A percentile compares a stretch with the other conserved stretches of the same genome.
Evolutionary conservation across 2,888 invertebrate genomes (phyloP).

Genomic region (Andrena camellia): DNA sequence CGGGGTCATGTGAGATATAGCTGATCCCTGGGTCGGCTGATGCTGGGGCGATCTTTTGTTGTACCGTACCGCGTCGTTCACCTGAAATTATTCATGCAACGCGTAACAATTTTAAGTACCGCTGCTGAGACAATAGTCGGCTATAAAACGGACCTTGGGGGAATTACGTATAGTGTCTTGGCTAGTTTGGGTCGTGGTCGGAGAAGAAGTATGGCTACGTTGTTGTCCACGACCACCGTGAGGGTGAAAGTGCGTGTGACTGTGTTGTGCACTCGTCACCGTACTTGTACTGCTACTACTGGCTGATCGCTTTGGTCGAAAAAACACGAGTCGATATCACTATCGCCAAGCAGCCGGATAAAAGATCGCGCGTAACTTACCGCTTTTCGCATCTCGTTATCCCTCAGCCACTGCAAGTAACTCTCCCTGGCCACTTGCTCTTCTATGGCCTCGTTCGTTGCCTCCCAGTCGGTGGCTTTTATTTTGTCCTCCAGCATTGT

Average conservation of each 20-base stretch:
- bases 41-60: conserved; percentile 81
- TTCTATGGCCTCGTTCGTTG: conserved; percentile 95
- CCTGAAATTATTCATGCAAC: conserved; percentile 62
- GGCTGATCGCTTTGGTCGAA: conserved; percentile 77
- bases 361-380: conserved; percentile 76
- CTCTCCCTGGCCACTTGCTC: conserved; percentile 95
- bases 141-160: conserved; percentile 75
- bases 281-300: conserved; percentile 82
- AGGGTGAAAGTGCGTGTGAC: conserved; percentile 80
- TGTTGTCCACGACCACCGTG: conserved; percentile 80
- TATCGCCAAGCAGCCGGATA: not conserved
- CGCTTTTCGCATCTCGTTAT: conserved; percentile 87
- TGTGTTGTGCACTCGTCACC: conserved; percentile 82
- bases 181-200: conserved; percentile 78
- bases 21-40: conserved; percentile 76
- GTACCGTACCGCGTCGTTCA: conserved; percentile 77
- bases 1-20: conserved; percentile 68
- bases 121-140: not conserved
- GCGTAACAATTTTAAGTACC: not conserved
- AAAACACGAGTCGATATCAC: conserved; percentile 34
- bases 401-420: conserved; percentile 92
- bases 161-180: conserved; percentile 81
- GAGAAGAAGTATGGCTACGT: conserved; percentile 80
- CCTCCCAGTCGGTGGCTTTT: conserved; percentile 95
- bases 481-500: conserved; percentile 96